Conservation (phyloP, 2,113 vertebrate species). For the Platysternon megacephalum region DNA sequence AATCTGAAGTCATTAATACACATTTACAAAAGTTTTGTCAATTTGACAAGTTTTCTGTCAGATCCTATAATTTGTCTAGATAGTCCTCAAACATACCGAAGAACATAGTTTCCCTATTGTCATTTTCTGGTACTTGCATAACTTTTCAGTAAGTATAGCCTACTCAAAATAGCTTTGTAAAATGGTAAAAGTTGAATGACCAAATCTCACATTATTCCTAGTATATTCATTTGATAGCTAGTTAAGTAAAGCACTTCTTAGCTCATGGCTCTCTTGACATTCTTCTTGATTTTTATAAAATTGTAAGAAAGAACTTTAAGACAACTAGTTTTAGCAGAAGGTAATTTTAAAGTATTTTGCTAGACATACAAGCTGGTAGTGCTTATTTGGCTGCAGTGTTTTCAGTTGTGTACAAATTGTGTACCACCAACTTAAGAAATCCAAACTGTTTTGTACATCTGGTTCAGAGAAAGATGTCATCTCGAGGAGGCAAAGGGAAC, state of each 20-base stretch:
- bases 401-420: conserved; percentile 68
- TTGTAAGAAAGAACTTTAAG: conserved; percentile 65
- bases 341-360: conserved; percentile 62
- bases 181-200: conserved; percentile 72
- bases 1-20: conserved; percentile 78
- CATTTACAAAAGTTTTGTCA: conserved; percentile 69
- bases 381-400: conserved; percentile 64
- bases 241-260: conserved; percentile 73
- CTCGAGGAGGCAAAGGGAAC: conserved; percentile 63
- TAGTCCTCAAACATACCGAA: conserved; percentile 67
- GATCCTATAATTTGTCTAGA: conserved; percentile 71
- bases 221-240: conserved; percentile 72
- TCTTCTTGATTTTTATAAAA: conserved; percentile 72
- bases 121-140: conserved; percentile 76
- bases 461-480: conserved; percentile 70
- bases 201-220: conserved; percentile 73
- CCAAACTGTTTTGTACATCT: conserved; percentile 76
- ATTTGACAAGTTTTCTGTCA: conserved; percentile 77
- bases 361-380: conserved; percentile 65
- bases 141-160: conserved; percentile 71
- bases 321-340: conserved; percentile 71
- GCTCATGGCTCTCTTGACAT: conserved; percentile 65
- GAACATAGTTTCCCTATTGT: conserved; percentile 62
- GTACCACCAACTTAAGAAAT: conserved; percentile 81
- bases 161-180: conserved; percentile 73